Conservation (phyloP, 2,797 vertebrate genomes). For the Eremophila alpestris region DNA sequence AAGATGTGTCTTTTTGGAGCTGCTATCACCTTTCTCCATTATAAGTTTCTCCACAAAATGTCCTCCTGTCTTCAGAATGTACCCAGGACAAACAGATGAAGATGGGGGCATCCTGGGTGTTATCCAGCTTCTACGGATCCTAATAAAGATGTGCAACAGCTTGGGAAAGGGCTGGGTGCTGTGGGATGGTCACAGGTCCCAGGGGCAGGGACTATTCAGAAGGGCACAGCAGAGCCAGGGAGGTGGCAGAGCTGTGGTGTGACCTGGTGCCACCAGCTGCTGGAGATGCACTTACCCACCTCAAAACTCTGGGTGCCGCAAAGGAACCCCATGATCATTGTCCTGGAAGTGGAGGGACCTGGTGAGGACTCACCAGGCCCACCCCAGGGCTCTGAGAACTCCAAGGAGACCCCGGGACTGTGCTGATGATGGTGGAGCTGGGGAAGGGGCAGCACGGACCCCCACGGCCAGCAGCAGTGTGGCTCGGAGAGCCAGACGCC, state of each 20-base stretch:
- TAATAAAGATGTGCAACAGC: not conserved
- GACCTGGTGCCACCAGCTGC: not conserved
- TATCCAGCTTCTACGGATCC: not conserved
- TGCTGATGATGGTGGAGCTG: not conserved
- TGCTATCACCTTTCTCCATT: not conserved
- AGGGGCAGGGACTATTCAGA: not conserved
- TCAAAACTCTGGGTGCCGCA: not conserved
- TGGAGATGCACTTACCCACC: not conserved
- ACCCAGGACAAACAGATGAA: not conserved
- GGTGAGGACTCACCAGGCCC: not conserved
- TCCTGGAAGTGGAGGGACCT: not conserved
- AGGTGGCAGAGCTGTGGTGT: not conserved
- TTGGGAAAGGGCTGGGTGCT: not conserved
- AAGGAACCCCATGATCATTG: not conserved
- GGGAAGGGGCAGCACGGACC: not conserved
- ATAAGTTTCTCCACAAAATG: fast-evolving
- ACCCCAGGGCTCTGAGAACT: not conserved
- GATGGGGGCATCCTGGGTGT: not conserved
- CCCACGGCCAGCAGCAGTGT: fast-evolving
- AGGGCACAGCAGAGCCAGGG: not conserved
- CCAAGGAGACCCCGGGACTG: too few relatives aligned
- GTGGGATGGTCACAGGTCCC: not conserved
- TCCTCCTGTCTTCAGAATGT: not conserved
- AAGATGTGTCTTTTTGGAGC: not conserved
- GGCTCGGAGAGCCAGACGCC: not conserved